Percentiles rank a stretch among this genome's conserved stretches.
Conservation (phyloP, 2,888 invertebrate species). For the Caenorhabditis sp. region DNA sequence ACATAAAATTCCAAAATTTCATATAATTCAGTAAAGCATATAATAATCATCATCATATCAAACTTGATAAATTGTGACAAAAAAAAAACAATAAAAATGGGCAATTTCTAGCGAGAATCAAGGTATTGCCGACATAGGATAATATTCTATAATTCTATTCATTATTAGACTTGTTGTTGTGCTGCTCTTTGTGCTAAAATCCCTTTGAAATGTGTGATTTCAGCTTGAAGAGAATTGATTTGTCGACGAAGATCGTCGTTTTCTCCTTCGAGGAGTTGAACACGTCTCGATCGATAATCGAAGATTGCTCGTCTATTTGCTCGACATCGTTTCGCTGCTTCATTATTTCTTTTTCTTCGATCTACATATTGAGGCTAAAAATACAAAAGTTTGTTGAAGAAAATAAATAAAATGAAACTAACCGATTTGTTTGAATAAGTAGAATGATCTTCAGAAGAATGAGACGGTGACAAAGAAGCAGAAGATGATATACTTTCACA, state of each 20-base stretch:
- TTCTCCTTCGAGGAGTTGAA: constrained; percentile 72
- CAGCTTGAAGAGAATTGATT: constrained; percentile 69
- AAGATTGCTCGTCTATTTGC: constrained; percentile 73
- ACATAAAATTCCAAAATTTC: too few species aligned
- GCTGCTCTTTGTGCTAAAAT: constrained; percentile 41
- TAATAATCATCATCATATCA: not conserved
- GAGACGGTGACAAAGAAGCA: constrained; percentile 53
- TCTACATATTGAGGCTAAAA: constrained; percentile 71
- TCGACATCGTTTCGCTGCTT: constrained; percentile 73
- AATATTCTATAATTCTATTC: constrained; percentile 2
- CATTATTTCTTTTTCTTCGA: constrained; percentile 73
- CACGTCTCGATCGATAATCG: constrained; percentile 71
- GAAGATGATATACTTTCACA: constrained; percentile 55
- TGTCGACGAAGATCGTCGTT: constrained; percentile 72
- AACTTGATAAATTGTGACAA: not conserved
- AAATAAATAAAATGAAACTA: constrained; percentile 2
- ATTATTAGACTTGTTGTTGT: not conserved
- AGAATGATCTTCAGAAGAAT: constrained; percentile 50
- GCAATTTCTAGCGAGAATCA: constrained; percentile 5
- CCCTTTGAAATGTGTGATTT: constrained; percentile 56
- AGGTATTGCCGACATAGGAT: constrained; percentile 13
- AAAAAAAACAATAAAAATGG: constrained; percentile 8
- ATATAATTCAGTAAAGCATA: too few species aligned
- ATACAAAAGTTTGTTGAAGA: not conserved
- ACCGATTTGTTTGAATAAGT: constrained; percentile 41